phyloP scores from a whole-genome alignment of 2,113 vertebrate species.

The Lathamus discolor region DNA sequence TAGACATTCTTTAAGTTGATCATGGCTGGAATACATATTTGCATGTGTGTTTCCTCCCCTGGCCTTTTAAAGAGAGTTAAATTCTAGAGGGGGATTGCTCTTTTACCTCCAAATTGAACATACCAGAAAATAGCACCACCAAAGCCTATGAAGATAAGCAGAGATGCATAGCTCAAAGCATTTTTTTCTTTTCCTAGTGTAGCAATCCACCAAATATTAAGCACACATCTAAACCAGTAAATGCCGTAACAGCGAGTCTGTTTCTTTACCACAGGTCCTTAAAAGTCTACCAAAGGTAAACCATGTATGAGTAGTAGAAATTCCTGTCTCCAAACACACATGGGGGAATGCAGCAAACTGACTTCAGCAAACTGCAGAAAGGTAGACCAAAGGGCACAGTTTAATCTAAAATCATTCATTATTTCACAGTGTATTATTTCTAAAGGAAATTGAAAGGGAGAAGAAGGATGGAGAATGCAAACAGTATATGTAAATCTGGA shows the following conservation, averaged over 20 bases:
- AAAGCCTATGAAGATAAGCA: not conserved
- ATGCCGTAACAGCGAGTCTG: not conserved
- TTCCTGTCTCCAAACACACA: not conserved
- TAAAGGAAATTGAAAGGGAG: not conserved
- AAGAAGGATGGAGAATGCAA: not conserved
- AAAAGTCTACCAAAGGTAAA: not conserved
- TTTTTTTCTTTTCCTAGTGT: not conserved
- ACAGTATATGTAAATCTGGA: not conserved
- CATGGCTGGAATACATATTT: not conserved
- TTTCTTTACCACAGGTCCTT: not conserved
- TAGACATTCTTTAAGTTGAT: not conserved
- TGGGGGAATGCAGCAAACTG: constrained; percentile 5
- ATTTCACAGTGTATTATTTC: not conserved
- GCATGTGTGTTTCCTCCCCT: not conserved
- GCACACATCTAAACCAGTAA: not conserved
- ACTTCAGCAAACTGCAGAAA: constrained; percentile 1
- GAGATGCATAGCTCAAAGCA: not conserved
- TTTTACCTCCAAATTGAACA: not conserved
- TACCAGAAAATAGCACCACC: not conserved
- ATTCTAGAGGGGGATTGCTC: not conserved
- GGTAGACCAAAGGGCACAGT: not conserved
- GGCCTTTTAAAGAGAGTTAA: not conserved
- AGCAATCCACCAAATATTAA: not conserved
- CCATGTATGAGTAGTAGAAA: not conserved
- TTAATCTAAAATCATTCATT: not conserved